Percentiles rank a stretch among this genome's conserved stretches.
phyloP scores from a whole-genome alignment of 2,888 invertebrate species.

The Cerastis leucographa region DNA sequence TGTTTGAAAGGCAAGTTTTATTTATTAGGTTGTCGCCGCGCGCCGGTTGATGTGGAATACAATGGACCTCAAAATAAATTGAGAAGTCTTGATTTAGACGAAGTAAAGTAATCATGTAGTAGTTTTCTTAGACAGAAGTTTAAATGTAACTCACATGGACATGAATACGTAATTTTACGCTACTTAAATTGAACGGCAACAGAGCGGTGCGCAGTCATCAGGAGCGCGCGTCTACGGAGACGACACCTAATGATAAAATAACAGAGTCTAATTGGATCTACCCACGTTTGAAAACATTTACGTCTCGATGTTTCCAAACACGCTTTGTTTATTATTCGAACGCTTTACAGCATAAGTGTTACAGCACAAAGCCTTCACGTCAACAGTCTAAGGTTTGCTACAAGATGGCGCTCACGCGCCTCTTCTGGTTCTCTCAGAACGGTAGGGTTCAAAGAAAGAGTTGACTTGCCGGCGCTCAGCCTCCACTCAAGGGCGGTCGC shows the following conservation, averaged over 20 bases:
- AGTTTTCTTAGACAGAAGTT: background rate
- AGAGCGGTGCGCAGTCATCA: background rate
- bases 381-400: background rate
- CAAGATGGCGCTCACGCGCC: no score
- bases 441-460: background rate
- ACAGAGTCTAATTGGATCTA: conserved; percentile 21
- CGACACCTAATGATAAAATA: conserved; percentile 29
- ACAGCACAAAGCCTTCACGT: background rate
- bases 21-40: no score
- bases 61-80: no score
- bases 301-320: background rate
- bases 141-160: background rate
- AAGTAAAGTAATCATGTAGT: background rate
- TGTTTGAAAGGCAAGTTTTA: no score
- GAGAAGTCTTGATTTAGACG: background rate
- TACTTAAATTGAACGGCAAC: conserved; percentile 14
- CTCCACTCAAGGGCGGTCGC: background rate
- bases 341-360: background rate
- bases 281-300: background rate
- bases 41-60: no score
- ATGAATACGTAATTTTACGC: background rate
- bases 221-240: background rate
- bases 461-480: background rate
- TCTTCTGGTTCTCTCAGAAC: background rate
- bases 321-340: background rate